Percentiles rank a stretch among this genome's conserved stretches.
Evolutionary conservation across 2,113 vertebrate genomes (phyloP).

Genomic region (Nymphicus hollandicus): DNA sequence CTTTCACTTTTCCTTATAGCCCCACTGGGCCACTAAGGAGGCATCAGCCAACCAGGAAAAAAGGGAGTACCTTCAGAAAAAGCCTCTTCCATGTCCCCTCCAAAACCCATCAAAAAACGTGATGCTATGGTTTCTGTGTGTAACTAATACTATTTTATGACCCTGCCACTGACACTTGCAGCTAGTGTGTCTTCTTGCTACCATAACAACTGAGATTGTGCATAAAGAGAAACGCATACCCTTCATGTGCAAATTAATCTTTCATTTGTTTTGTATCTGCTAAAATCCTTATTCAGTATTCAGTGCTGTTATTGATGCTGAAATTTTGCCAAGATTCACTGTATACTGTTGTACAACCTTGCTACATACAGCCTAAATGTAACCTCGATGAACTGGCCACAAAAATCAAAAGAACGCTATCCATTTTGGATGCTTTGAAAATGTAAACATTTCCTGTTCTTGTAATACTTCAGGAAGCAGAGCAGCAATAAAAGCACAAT

Average conservation of each 20-base stretch:
- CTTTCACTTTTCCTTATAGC: not conserved
- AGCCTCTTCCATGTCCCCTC: not conserved
- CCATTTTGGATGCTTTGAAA: not conserved
- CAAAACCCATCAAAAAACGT: not conserved
- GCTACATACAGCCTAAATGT: not conserved
- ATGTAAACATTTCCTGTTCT: not conserved
- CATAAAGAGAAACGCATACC: not conserved
- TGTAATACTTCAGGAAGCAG: not conserved
- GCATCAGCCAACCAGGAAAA: not conserved
- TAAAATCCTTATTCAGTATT: not conserved
- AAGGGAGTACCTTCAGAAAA: not conserved
- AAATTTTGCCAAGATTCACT: not conserved
- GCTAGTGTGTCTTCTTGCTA: not conserved
- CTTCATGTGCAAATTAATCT: not conserved
- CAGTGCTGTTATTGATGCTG: not conserved
- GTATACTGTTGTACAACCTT: not conserved
- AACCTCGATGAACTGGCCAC: not conserved
- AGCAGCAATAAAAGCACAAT: not conserved
- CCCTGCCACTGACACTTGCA: not conserved
- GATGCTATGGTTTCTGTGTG: not conserved
- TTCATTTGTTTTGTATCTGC: not conserved
- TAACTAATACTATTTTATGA: not conserved
- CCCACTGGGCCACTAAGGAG: no score
- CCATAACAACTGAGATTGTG: not conserved
- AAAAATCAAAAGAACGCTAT: fast-evolving